Evolutionary conservation across 2,888 invertebrate species (phyloP), one percentile per base, ranked within the genome.

Genomic region (Zygaena filipendulae): DNA sequence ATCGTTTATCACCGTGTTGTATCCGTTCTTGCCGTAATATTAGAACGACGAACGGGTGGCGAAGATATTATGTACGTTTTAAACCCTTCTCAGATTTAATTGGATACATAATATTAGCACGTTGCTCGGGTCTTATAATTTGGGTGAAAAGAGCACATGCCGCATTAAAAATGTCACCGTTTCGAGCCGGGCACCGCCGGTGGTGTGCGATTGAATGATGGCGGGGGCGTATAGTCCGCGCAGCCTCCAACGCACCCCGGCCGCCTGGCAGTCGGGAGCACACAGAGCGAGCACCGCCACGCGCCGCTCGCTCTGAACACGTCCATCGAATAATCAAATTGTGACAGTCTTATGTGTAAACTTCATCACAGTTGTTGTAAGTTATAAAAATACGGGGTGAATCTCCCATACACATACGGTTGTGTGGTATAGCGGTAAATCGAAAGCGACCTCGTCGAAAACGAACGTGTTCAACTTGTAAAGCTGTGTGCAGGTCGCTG

Each of bases 161-260:
- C 69, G 67, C 70, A 66, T 68, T 67, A 62, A 59, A 62, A 70
- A 66, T 71, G 67, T 62, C 63, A 57, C 67, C 62, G 68, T 70
- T 67, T 60, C 52, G 59, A 60, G 64, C 64, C 59, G 60, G 62
- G 70, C 62, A 59, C 61, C 52, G 52, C 51, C 39, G 43, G 43
- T 49, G 57, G 55, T 54, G 63, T 47, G 61, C 52, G 59, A 62
- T 63, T 72, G 75, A 75, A 75, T 72, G 75, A 67, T 67, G 70
- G 71, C 63, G 67, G 70, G 72, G 70, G 69, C 47, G 60, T 48
- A 42, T 43, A 44, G 45, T 46, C 50, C 61, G 77, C 77, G 77
- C 77, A 77, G 75, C 71, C 74, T 74, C 77, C 62, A 66, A 56
- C 41, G 60, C 57, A 43, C 49, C 52, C 60, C 59, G 48, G 53